phyloP scores from a whole-genome alignment of 2,797 vertebrate genomes.

The Molossus molossus region DNA sequence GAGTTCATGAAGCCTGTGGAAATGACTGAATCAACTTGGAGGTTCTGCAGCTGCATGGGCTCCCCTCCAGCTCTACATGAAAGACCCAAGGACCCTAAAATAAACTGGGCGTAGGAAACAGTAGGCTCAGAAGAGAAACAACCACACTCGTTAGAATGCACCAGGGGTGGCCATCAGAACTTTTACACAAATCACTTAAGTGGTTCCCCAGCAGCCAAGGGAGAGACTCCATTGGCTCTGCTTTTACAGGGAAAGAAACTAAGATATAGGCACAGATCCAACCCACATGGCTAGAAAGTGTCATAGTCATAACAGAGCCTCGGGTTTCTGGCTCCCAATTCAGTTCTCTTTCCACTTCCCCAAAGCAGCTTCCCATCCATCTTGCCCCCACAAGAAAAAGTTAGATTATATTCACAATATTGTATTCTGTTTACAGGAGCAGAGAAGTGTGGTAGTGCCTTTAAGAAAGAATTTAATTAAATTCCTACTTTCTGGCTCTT shows the following conservation, averaged over 20 bases:
- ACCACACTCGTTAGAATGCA: neutral
- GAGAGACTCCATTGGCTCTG: neutral
- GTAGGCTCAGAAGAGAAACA: neutral
- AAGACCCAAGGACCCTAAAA: neutral
- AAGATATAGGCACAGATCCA: neutral
- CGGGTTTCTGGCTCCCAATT: neutral
- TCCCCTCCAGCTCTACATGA: neutral
- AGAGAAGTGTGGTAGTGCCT: neutral
- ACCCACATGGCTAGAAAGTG: neutral
- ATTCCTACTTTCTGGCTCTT: neutral
- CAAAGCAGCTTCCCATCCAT: neutral
- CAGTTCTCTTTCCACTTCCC: neutral
- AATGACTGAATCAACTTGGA: neutral
- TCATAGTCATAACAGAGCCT: neutral
- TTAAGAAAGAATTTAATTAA: neutral
- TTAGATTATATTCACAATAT: constrained; percentile 4
- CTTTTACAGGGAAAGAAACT: neutral
- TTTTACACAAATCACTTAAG: neutral
- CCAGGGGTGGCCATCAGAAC: neutral
- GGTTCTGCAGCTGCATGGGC: neutral
- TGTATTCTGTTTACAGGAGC: neutral
- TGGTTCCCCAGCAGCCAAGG: neutral
- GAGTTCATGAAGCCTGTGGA: neutral
- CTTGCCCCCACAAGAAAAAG: constrained; percentile 71
- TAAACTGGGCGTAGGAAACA: neutral